A percentile compares a stretch with the other conserved stretches of the same genome.
Evolutionary conservation across 2,888 invertebrate species (phyloP).

Genomic region (Oligia strigilis): DNA sequence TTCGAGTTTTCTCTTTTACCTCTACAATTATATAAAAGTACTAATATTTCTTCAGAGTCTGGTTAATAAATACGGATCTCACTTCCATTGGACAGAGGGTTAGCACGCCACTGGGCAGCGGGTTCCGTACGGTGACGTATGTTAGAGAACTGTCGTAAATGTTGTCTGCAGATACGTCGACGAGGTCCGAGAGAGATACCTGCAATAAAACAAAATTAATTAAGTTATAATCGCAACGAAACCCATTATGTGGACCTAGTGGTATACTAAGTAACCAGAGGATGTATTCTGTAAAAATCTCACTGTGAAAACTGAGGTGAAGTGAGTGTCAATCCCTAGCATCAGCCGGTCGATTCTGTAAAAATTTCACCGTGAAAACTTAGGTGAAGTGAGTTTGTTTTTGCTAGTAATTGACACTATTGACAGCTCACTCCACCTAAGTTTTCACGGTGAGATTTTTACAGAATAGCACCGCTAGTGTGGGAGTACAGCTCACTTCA

Average conservation of each 20-base stretch:
- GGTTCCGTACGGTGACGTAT: constrained; percentile 81
- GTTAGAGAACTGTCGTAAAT: constrained; percentile 89
- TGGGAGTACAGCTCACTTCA: too few relatives aligned
- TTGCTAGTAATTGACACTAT: too few relatives aligned
- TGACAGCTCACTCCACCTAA: too few relatives aligned
- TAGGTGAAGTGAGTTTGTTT: too few relatives aligned
- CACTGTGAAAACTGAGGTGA: not conserved
- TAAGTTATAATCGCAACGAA: not conserved
- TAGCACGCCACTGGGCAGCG: constrained; percentile 73
- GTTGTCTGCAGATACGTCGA: constrained; percentile 80
- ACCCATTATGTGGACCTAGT: not conserved
- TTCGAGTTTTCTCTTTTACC: constrained; percentile 17
- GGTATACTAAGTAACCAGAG: not conserved
- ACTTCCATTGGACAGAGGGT: constrained; percentile 91
- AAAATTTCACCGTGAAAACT: too few relatives aligned
- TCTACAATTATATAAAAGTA: not conserved
- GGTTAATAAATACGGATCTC: constrained; percentile 87
- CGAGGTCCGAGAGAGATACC: constrained; percentile 87
- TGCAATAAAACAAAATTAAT: constrained; percentile 73
- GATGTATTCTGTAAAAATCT: too few relatives aligned
- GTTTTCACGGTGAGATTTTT: too few relatives aligned
- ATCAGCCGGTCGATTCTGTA: too few relatives aligned
- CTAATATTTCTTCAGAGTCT: constrained; percentile 75
- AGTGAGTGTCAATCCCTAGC: not conserved
- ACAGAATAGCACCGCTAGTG: too few relatives aligned